Base-by-base conservation (phyloP, 2,888 invertebrate species). In the Xylocampa areola region DNA sequence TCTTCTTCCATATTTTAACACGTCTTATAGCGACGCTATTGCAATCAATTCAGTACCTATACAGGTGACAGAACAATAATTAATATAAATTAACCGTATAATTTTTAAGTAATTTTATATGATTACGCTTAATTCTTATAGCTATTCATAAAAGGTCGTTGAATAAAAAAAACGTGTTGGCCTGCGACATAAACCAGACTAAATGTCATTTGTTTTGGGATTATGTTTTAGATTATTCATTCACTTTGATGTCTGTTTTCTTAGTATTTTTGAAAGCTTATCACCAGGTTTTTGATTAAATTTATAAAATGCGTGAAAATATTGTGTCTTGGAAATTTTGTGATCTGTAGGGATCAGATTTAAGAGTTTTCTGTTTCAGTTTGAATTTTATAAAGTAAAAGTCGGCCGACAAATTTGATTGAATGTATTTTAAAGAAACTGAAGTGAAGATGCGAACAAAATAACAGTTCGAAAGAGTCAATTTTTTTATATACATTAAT, bases 241-340 rank as follows among this genome's bases (percentile, higher is more conserved):
- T 13, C 2, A 14, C 10, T 52, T 29, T 47, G 45, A 32, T 14
- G 23, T 27, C 27, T 8, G 1, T 8, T 16, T 8, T 36, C 7
- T 10, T 17, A 16, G n/a, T 39, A 27, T 23, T 49, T 41, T 36
- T 27, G 13, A 32, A 65, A n/a, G 30, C n/a, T 65, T 65, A 27
- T 45, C 25, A 23, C 7, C 2, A 14, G 33, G 21, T 44, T 23
- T 7, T 14, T 23, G 32, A 55, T 36, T 14, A 19, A 21, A 32
- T 55, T 30, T n/a, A 14, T n/a, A 5, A 21, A 27, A 35, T 23
- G 8, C 10, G 4, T 6, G 2, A 30, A 30, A 43, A 27, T 44
- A 27, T n/a, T 0, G n/a, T n/a, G n/a, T 41, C 27, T 13, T 4
- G 10, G 10, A 29, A 23, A 21, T 27, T 11, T n/a, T 27, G 10